Percentiles rank a stretch among this genome's conserved stretches.
Evolutionary conservation across 2,797 vertebrate genomes (phyloP).

Genomic region (Myripristis jacobus): DNA sequence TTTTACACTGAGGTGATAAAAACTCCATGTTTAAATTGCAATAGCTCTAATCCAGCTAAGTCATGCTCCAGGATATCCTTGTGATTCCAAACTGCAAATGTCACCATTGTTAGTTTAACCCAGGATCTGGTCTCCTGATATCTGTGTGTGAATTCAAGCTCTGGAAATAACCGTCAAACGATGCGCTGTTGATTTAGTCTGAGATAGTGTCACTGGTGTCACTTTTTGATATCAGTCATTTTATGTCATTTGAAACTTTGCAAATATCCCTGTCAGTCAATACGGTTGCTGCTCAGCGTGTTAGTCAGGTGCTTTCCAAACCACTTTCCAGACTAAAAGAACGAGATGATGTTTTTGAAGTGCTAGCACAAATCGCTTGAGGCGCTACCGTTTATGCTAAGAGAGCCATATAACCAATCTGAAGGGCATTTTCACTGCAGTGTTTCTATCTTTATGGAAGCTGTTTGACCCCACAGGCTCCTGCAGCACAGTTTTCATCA

Average conservation of each 20-base stretch:
- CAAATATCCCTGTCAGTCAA: not conserved
- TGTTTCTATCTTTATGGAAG: no score
- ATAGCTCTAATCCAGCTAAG: conserved; percentile 27
- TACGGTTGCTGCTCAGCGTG: no score
- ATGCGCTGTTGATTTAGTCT: conserved; percentile 16
- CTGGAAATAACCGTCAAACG: not conserved
- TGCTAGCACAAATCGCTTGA: no score
- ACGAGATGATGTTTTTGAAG: no score
- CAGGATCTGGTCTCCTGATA: conserved; percentile 31
- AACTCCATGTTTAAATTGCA: not conserved
- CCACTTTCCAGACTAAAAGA: no score
- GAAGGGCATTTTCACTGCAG: no score
- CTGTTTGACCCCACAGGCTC: no score
- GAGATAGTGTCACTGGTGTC: conserved; percentile 2
- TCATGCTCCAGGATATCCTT: conserved; percentile 43
- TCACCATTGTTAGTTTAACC: conserved; percentile 52
- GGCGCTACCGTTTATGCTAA: no score
- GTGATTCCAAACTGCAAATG: conserved; percentile 41
- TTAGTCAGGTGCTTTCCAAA: no score
- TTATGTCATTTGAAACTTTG: conserved; percentile 10
- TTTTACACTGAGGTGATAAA: conserved; percentile 42
- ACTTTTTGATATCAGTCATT: not conserved
- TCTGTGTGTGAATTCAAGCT: not conserved
- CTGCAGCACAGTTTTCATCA: no score
- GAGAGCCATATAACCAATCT: no score